Evolutionary conservation across 2,888 invertebrate genomes (phyloP).

Genomic region (Dinocampus coccinellae): DNA sequence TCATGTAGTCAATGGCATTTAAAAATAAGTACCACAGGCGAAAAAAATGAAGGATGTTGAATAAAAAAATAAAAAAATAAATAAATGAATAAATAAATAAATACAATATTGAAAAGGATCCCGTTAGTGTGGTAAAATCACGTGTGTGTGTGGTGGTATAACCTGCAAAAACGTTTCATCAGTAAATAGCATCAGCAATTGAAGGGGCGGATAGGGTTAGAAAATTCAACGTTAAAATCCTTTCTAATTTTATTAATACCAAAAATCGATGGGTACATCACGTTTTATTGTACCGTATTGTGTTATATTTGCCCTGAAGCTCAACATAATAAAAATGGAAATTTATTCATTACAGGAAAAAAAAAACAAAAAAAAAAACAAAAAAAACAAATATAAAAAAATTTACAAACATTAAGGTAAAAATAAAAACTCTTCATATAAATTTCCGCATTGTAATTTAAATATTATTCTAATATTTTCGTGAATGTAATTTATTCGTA

Average conservation of each 20-base stretch:
- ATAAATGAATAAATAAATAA: too few relatives aligned
- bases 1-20: conserved; percentile 41
- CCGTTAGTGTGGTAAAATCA: not conserved
- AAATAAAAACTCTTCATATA: too few relatives aligned
- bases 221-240: not conserved
- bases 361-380: not conserved
- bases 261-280: conserved; percentile 42
- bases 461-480: too few relatives aligned
- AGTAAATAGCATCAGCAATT: conserved; percentile 28
- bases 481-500: too few relatives aligned
- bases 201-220: too few relatives aligned
- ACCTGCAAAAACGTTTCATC: conserved; percentile 12
- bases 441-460: too few relatives aligned
- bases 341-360: too few relatives aligned
- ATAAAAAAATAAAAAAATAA: too few relatives aligned
- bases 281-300: conserved; percentile 37
- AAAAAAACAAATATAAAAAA: not conserved
- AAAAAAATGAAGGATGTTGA: too few relatives aligned
- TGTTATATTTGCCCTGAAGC: not conserved
- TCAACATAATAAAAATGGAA: not conserved
- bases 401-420: too few relatives aligned
- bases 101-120: too few relatives aligned
- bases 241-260: conserved; percentile 42
- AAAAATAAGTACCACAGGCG: conserved; percentile 40
- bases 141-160: not conserved